Evolutionary conservation across 2,888 invertebrate species (phyloP), one percentile per base, ranked within the genome.

Genomic region (Mythimna lalbum): DNA sequence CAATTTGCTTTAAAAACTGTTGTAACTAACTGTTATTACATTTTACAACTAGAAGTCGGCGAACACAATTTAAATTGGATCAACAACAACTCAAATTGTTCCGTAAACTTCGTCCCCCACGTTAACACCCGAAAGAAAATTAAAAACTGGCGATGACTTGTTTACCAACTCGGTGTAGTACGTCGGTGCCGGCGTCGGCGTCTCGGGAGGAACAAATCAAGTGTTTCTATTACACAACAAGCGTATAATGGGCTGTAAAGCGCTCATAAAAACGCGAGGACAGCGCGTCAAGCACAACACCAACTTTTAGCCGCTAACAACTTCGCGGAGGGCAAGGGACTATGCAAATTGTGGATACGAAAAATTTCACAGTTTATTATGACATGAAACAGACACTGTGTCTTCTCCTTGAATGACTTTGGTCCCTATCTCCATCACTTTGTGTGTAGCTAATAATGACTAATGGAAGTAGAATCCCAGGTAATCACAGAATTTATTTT

Each of bases 171-270:
- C 47, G 67, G 73, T 63, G 78, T 73, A 56, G 65, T 69, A 43
- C 49, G 49, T 31, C 61, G 31, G 31, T 17, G 50, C 12, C 49
- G 27, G 27, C 33, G 7, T n/a, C 60, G 60, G 56, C 67, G 81
- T 66, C 81, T 68, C n/a, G 77, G 81, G 79, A 79, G 73, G 83
- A 80, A 84, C 85, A 80, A 81, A 83, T 83, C 76, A 81, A 81
- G 85, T 73, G 83, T 75, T 74, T 78, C 78, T 86, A 79, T 86
- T 77, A 83, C 88, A 86, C 86, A 85, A 86, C 87, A 87, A 85
- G 73, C 73, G 78, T 81, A 77, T 79, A 82, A 87, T 84, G 84
- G 81, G 87, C 84, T 86, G 87, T 88, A 87, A 88, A 88, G 76
- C 79, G 86, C 70, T 80, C 80, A 78, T 86, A 86, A 86, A 86